Conservation (phyloP, 2,888 invertebrate genomes). For the Lathronympha strigana region DNA sequence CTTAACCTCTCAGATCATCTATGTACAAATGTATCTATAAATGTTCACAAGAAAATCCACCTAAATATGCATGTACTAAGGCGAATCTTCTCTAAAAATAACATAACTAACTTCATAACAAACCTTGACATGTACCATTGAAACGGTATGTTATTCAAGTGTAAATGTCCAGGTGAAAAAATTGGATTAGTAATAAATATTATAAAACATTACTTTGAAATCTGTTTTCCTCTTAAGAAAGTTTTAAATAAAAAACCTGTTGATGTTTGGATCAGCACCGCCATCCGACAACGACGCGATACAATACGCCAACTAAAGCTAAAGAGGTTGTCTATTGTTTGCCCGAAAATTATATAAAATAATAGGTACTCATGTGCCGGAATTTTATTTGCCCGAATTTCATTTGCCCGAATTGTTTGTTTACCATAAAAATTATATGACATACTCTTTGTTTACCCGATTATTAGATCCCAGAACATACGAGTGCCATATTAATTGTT, state of each 20-base stretch:
- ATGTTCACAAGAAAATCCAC: background rate
- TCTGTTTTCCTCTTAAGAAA: background rate
- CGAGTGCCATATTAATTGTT: too few relatives aligned
- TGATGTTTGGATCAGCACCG: background rate
- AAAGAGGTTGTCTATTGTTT: too few relatives aligned
- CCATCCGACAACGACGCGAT: background rate
- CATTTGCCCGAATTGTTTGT: too few relatives aligned
- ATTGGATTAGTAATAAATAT: background rate
- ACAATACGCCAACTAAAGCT: background rate
- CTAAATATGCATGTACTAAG: background rate
- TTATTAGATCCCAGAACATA: too few relatives aligned
- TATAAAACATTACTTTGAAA: conserved; percentile 3
- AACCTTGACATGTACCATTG: conserved; percentile 1
- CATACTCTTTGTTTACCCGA: too few relatives aligned
- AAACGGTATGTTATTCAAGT: background rate
- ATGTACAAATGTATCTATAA: too few relatives aligned
- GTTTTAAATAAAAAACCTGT: background rate
- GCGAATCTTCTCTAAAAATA: background rate
- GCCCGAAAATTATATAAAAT: too few relatives aligned
- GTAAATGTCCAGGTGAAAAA: background rate
- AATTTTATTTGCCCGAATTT: too few relatives aligned
- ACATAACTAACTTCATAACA: background rate
- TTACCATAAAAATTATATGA: too few relatives aligned
- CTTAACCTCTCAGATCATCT: too few relatives aligned
- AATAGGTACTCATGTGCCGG: too few relatives aligned